Evolutionary conservation across 37 sponge, comb jelly and placozoan genomes (phyloP).

Genomic region (Theonella swinhoei): DNA sequence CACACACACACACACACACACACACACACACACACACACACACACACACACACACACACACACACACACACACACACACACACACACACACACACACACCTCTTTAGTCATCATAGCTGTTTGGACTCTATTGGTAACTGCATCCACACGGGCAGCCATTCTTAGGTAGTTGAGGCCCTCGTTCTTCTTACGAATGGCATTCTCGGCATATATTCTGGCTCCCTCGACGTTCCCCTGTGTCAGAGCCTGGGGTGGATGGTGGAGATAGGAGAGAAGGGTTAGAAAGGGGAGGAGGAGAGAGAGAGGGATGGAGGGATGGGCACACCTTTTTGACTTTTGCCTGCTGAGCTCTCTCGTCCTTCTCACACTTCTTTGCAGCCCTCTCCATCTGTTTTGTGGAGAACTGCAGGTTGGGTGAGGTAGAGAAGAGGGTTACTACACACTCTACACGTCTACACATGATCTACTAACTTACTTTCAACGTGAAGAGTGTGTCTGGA

Average conservation of each 20-base stretch:
- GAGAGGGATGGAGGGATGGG: not conserved
- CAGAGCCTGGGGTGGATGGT: slow-evolving; percentile 63
- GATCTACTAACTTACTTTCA: slow-evolving; percentile 56
- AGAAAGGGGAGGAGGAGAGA: not conserved
- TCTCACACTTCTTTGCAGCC: slow-evolving; percentile 89
- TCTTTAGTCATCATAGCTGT: slow-evolving; percentile 97
- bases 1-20: too few relatives aligned
- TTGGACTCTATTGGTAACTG: slow-evolving; percentile 93
- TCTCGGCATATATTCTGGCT: slow-evolving; percentile 96
- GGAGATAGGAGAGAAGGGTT: not conserved
- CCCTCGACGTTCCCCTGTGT: slow-evolving; percentile 94
- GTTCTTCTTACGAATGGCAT: slow-evolving; percentile 97
- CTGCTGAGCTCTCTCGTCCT: slow-evolving; percentile 85
- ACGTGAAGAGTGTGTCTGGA: slow-evolving; percentile 83
- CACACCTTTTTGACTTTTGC: slow-evolving; percentile 87
- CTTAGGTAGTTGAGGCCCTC: slow-evolving; percentile 95
- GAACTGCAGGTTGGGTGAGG: slow-evolving; percentile 66
- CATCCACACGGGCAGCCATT: slow-evolving; percentile 97
- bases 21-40: slow-evolving; percentile 88
- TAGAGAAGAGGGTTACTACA: slow-evolving; percentile 1
- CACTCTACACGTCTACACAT: not conserved
- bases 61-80: slow-evolving; percentile 89
- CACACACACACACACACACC: slow-evolving; percentile 69
- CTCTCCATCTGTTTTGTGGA: slow-evolving; percentile 92
- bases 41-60: slow-evolving; percentile 90